Base-by-base conservation (phyloP, 2,113 vertebrate genomes). In the Sander vitreus region DNA sequence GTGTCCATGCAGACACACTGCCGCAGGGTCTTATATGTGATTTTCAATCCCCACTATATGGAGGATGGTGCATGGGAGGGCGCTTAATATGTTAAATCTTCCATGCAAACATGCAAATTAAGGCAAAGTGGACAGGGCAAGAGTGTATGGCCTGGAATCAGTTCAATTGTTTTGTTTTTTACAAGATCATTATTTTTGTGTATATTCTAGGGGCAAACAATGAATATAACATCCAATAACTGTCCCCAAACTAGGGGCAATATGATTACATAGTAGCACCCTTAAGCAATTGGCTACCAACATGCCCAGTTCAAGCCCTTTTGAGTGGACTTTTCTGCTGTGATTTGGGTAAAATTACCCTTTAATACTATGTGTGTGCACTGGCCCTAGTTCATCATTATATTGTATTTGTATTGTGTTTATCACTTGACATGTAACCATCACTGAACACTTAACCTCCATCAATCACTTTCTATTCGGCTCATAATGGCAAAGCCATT, bases 401-500 rank as follows among this genome's bases (percentile, higher is more conserved):
- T 9, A 25, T 9, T 45, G 3, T 25, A 65, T 70, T 30, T 30
- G 6, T 47, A 73, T 13, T 85, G 39, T 43, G 39, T 43, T 43
- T 43, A 43, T 43, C 39, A 43, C 39, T 43, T 43, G 62, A 73
- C 53, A 68, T 63, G n/a, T 55, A 58, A 69, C 55, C 74, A 59
- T 69, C 53, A 58, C 15, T 2, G 10, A 27, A 75, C 53, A 70
- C 67, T 81, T 80, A 80, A 71, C 78, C 79, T 74, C 63, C 27
- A 75, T 86, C 86, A 73, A 72, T 75, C 82, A 80, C 53, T 43
- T 70, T 70, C 18, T 51, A n/a, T 58, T 33, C 0, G 0, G 21
- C 65, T 69, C 57, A 74, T 69, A 57, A 79, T 76, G 10, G 25
- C 51, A 76, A 27, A 76, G 55, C 51, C 76, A 80, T 85, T 71